phyloP scores from a whole-genome alignment of 2,888 invertebrate species.

The Thymelicus acteon region DNA sequence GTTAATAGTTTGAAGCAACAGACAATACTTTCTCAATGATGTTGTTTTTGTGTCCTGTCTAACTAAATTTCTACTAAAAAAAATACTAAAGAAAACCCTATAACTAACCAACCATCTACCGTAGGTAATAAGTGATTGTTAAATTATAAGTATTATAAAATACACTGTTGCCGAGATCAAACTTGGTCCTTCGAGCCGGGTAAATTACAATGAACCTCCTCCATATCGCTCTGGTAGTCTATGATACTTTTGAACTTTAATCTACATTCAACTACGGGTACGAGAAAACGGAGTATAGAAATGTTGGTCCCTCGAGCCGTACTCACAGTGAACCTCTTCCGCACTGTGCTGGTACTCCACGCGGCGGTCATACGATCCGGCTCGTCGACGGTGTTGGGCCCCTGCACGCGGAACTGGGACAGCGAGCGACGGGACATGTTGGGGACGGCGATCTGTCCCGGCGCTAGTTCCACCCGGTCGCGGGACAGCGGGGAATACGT shows the following conservation, averaged over 20 bases:
- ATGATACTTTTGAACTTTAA: conserved; percentile 30
- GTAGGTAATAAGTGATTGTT: too few relatives aligned
- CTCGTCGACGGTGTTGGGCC: conserved; percentile 69
- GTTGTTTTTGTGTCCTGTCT: too few relatives aligned
- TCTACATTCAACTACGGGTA: too few relatives aligned
- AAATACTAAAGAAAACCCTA: too few relatives aligned
- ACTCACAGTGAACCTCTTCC: conserved; percentile 70
- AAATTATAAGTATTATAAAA: too few relatives aligned
- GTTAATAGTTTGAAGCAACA: too few relatives aligned
- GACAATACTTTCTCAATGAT: too few relatives aligned
- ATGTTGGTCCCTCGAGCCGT: not conserved
- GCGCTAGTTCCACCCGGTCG: conserved; percentile 91
- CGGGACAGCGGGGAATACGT: conserved; percentile 94
- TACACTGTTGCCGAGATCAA: not conserved
- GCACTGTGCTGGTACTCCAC: conserved; percentile 56
- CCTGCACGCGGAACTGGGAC: conserved; percentile 81
- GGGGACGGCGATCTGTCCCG: conserved; percentile 92
- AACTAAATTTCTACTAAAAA: too few relatives aligned
- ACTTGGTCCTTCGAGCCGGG: conserved; percentile 33
- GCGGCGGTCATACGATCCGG: conserved; percentile 63
- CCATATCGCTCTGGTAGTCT: conserved; percentile 58
- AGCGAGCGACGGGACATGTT: conserved; percentile 94
- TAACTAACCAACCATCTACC: too few relatives aligned
- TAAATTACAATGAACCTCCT: conserved; percentile 66
- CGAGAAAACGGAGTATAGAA: too few relatives aligned